Evolutionary conservation across 92 coral and sea anemone species (phyloP).

Genomic region (Siderastrea siderea): DNA sequence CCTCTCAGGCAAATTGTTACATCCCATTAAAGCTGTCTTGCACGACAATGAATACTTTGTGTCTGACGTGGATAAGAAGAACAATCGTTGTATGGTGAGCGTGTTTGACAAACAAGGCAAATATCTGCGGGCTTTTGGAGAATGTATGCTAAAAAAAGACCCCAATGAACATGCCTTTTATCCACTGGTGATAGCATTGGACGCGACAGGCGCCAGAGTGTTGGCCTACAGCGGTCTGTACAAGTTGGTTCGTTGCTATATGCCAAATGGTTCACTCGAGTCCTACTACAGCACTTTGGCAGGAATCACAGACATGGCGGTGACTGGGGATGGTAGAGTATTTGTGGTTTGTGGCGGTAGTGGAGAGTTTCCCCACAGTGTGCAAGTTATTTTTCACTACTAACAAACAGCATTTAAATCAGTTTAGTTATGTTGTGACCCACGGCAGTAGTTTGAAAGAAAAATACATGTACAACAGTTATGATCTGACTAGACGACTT

Average conservation of each 20-base stretch:
- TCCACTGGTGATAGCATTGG: constrained; percentile 80
- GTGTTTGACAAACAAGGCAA: constrained; percentile 78
- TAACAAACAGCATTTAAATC: neutral
- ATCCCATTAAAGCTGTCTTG: constrained; percentile 74
- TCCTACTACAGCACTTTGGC: constrained; percentile 75
- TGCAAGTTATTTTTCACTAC: constrained; percentile 73
- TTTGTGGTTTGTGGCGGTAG: constrained; percentile 78
- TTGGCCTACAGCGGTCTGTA: constrained; percentile 80
- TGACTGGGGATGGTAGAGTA: constrained; percentile 77
- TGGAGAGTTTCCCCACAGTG: constrained; percentile 79
- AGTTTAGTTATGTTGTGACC: too few relatives aligned
- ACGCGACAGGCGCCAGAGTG: constrained; percentile 30
- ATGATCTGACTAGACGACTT: too few relatives aligned
- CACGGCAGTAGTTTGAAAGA: too few relatives aligned
- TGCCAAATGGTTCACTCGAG: constrained; percentile 71
- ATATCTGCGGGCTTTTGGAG: constrained; percentile 79
- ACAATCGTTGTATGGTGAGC: constrained; percentile 82
- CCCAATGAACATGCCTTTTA: constrained; percentile 65
- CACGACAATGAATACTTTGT: constrained; percentile 79
- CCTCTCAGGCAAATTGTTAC: constrained; percentile 72
- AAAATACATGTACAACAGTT: too few relatives aligned
- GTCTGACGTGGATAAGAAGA: constrained; percentile 82
- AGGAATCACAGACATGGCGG: constrained; percentile 76
- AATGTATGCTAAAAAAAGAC: constrained; percentile 79
- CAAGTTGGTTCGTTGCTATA: constrained; percentile 77